phyloP scores from a whole-genome alignment of 2,113 vertebrate species.

The Antigone vipio region DNA sequence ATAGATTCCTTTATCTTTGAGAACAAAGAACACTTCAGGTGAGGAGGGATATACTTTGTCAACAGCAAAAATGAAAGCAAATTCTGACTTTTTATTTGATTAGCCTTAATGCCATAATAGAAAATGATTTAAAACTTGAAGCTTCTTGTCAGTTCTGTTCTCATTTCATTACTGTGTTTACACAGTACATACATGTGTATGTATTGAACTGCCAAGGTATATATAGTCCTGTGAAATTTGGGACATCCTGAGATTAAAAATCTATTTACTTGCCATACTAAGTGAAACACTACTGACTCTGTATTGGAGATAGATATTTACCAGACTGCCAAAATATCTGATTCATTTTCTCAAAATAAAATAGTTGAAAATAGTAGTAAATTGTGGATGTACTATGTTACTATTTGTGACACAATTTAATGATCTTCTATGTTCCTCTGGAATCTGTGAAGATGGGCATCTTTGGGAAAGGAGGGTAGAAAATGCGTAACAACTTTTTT shows the following conservation, averaged over 20 bases:
- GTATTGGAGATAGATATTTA: neutral
- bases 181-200: fast-evolving
- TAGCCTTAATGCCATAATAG: neutral
- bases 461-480: neutral
- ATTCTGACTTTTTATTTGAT: neutral
- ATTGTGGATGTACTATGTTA: neutral
- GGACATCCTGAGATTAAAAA: neutral
- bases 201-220: neutral
- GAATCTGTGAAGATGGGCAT: neutral
- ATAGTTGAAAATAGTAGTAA: neutral
- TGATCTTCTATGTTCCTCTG: neutral
- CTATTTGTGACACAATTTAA: neutral
- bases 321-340: neutral
- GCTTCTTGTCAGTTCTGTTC: neutral
- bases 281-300: neutral
- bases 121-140: neutral
- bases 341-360: neutral
- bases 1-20: neutral
- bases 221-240: neutral
- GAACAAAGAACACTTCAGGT: neutral
- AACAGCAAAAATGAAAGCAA: neutral
- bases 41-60: neutral
- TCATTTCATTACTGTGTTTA: neutral
- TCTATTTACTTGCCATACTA: neutral
- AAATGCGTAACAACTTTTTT: neutral